Evolutionary conservation across 2,113 vertebrate genomes (phyloP), one percentile per base, ranked within the genome.

Genomic region (Cepphus grylle): DNA sequence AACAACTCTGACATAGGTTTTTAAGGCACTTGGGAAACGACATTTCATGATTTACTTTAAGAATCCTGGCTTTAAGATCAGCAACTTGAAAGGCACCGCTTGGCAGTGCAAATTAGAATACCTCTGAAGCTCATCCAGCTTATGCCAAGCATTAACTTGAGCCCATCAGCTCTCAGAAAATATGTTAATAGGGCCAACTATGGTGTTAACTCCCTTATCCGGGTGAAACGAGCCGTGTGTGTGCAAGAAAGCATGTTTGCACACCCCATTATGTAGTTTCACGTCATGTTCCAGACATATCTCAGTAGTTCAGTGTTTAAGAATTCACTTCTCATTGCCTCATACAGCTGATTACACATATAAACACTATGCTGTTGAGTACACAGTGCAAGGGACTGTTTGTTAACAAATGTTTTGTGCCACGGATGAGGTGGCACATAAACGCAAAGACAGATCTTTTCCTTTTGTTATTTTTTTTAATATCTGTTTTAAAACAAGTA

Each of bases 291-390:
- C 36, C 76, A 74, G 62, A 17, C 43, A 61, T 71, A 88, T 76
- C 59, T 92, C 17, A 10, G 66, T 17, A 73, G 67, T 53, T 78
- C 63, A 83, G 53, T 63, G 50, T 70, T 97, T 88, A 78, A 84
- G 86, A 81, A 93, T 93, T 86, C 47, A 38, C 34, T 91, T 91
- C 49, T 88, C 23, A 55, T 56, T 78, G 34, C 78, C 95, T 88
- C 49, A n/a, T 92, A 81, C 80, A 96, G 85, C 43, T 94, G 90
- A 96, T 96, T 96, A 95, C 79, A 88, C 74, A 81, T 55, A 81
- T 43, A 93, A 36, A 78, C 45, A 40, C 10, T 56, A 56, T 53
- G 36, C n/a, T 85, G 65, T 71, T 78, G 63, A 86, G 47, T 70
- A 83, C 43, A 79, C 40, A 47, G 55, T 82, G 53, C 71, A 85